phyloP scores from a whole-genome alignment of 2,888 invertebrate species.

The Eupeodes luniger region DNA sequence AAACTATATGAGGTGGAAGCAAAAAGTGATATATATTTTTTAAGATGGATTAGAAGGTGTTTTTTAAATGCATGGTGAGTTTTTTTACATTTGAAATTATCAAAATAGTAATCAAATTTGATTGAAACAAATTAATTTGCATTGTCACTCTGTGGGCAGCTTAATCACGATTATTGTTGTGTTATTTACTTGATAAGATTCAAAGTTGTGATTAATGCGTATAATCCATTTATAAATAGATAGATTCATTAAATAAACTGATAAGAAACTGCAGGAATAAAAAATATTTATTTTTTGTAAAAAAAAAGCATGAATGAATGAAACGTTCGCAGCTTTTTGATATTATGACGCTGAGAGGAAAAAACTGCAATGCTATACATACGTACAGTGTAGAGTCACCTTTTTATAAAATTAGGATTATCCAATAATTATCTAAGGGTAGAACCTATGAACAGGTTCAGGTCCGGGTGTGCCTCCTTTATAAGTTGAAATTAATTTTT shows the following conservation, averaged over 20 bases:
- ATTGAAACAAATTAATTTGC: neutral
- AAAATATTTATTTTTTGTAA: neutral
- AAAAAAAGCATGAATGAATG: too few relatives aligned
- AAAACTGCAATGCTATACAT: too few relatives aligned
- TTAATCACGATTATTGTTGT: neutral
- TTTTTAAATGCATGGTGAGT: neutral
- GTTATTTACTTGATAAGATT: slow-evolving; percentile 12
- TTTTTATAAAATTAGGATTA: too few relatives aligned
- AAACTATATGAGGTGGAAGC: slow-evolving; percentile 20
- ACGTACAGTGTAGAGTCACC: too few relatives aligned
- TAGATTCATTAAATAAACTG: neutral
- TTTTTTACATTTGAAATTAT: neutral
- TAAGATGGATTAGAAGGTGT: neutral
- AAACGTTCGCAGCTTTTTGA: too few relatives aligned
- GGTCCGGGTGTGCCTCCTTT: too few relatives aligned
- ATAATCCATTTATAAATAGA: neutral
- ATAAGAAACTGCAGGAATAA: neutral
- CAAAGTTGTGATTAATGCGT: neutral
- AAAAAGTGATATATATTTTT: neutral
- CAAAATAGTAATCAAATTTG: neutral
- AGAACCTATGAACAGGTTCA: too few relatives aligned
- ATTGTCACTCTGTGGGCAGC: neutral
- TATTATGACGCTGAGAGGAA: too few relatives aligned
- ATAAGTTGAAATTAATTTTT: too few relatives aligned
- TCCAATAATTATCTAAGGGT: too few relatives aligned